Conservation (phyloP, 2,797 vertebrate species). For the Sciaenops ocellatus region DNA sequence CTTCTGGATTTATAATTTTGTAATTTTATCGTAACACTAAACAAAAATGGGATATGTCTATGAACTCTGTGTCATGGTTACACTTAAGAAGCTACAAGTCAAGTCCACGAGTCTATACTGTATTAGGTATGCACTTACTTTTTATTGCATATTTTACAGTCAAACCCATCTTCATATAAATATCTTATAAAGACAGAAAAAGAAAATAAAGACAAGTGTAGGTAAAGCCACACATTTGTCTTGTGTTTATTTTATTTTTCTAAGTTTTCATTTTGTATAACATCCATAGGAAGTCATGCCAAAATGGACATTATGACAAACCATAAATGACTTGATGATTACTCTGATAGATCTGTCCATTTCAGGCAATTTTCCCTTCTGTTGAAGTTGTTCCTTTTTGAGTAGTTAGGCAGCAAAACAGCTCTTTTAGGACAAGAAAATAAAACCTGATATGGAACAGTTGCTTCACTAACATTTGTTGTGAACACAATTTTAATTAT, state of each 20-base stretch:
- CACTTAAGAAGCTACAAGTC: neutral
- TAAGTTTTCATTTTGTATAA: neutral
- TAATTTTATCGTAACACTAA: constrained; percentile 28
- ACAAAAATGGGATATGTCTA: constrained; percentile 16
- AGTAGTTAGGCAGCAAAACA: neutral
- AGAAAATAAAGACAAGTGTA: neutral
- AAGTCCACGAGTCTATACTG: no score
- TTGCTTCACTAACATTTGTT: neutral
- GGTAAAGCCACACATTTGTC: neutral
- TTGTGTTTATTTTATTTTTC: neutral
- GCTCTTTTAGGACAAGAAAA: neutral
- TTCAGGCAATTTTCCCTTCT: neutral
- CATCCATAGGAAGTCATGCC: neutral
- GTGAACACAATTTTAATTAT: constrained; percentile 22
- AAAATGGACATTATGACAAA: neutral
- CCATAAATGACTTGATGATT: neutral
- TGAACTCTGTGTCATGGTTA: constrained; percentile 9
- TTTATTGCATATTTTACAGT: neutral
- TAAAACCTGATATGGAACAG: neutral
- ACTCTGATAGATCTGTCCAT: neutral
- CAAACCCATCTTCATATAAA: neutral
- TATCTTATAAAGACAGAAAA: neutral
- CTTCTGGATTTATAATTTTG: constrained; percentile 28
- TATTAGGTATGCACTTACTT: neutral
- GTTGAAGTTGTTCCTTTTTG: neutral